Evolutionary conservation across 2,113 vertebrate species (phyloP), one percentile per base, ranked within the genome.

Genomic region (Apodemus sylvaticus): DNA sequence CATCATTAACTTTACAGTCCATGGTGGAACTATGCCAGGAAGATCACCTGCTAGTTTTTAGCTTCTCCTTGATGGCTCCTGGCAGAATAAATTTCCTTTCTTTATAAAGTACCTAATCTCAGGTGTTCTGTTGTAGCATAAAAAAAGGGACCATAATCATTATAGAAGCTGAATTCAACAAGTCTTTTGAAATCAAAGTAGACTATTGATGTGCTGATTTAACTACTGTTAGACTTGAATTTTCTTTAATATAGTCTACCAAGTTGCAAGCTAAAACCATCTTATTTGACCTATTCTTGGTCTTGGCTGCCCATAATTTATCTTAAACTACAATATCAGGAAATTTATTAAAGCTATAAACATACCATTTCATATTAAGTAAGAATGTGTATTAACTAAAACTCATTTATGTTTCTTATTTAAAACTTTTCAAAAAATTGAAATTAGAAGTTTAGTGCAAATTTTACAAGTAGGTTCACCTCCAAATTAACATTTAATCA

Each of bases 361-460:
- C 64, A 36, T 79, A 79, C 16, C 9, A 91, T 88, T 94, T 96
- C 45, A 68, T 81, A 24, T 51, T 89, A 42, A 70, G 58, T 92
- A 85, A 93, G 68, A 77, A 82, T 86, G 81, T 89, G 31, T 34
- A 34, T 53, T 53, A 53, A 53, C 31, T 79, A 79, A 17, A 79
- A 77, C 45, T 53, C 53, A 22, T 53, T 78, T 51, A 34, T 51
- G 48, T 79, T 94, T 51, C 45, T 86, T 74, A 70, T 26, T 86
- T 91, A 91, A 90, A 64, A 90, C 74, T 77, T 86, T 42, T n/a
- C 62, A 94, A 87, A n/a, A 66, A 86, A 64, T 71, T 60, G 60
- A 87, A 91, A 82, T 77, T 64, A 70, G n/a, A 89, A 88, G 22
- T 55, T 92, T 96, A 85, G 36, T 85, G 7, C 9, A 68, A 62